Conservation (phyloP, 2,113 vertebrate species). For the Hemicordylus capensis region DNA sequence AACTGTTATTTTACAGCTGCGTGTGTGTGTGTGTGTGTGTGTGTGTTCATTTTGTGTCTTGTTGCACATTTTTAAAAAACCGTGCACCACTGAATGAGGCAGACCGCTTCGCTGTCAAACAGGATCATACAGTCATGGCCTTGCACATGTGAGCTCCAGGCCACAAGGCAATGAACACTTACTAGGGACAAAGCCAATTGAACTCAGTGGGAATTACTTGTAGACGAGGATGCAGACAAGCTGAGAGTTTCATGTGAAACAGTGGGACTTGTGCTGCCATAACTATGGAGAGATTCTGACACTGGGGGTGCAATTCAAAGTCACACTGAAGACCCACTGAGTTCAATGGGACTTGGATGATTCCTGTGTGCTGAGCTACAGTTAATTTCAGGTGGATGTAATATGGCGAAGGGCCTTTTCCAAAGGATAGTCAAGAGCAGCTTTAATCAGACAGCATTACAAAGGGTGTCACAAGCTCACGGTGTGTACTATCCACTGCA, state of each 20-base stretch:
- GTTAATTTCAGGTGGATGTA: neutral
- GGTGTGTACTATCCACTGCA: neutral
- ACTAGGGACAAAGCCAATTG: neutral
- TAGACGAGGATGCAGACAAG: too few relatives aligned
- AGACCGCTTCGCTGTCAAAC: too few relatives aligned
- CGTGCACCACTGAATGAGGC: too few relatives aligned
- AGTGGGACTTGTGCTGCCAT: neutral
- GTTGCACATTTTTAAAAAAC: too few relatives aligned
- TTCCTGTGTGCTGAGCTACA: neutral
- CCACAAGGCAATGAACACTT: neutral
- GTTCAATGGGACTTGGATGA: neutral
- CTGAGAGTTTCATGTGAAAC: neutral
- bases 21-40: too few relatives aligned
- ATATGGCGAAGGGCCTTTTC: neutral
- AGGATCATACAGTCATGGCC: neutral
- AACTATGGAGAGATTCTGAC: neutral
- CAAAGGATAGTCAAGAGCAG: neutral
- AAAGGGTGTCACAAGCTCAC: neutral
- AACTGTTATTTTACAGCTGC: too few relatives aligned
- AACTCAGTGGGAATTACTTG: too few relatives aligned
- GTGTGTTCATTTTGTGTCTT: too few relatives aligned
- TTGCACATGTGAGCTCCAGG: neutral
- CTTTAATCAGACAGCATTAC: neutral
- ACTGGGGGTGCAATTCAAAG: neutral
- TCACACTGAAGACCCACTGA: neutral